These are phyloP conservation scores for Camponotus floridanus DNA, from an alignment of 1,140 invertebrate species.

Conservation along the genomic window DNA sequence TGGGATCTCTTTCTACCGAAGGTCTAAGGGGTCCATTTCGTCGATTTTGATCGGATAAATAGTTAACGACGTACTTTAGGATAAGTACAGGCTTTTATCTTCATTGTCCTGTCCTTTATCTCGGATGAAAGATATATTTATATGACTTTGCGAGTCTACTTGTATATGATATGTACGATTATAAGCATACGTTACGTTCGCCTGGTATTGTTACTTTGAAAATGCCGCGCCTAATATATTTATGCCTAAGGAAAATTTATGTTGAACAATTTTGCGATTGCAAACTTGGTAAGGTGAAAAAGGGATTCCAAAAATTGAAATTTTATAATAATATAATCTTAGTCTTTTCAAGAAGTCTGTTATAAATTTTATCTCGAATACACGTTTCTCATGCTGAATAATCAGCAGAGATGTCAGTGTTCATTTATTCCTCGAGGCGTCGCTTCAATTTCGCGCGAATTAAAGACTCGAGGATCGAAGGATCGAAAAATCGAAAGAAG, in stretches of 20 bases:
- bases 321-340: too few relatives aligned
- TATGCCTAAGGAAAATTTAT: too few relatives aligned
- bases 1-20: too few relatives aligned
- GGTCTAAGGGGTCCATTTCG: too few relatives aligned
- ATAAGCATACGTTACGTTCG: not conserved
- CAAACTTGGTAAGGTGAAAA: too few relatives aligned
- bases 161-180: not conserved
- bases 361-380: not conserved
- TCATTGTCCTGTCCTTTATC: not conserved
- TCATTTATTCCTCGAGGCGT: not conserved
- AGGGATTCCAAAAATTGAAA: too few relatives aligned
- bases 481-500: conserved; percentile 47
- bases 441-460: not conserved
- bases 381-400: not conserved
- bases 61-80: not conserved
- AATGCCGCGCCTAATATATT: too few relatives aligned
- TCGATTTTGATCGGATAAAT: not conserved
- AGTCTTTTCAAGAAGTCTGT: not conserved
- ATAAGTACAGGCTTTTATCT: not conserved
- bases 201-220: not conserved
- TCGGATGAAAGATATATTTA: not conserved
- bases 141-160: not conserved
- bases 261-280: too few relatives aligned
- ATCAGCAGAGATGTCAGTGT: not conserved
- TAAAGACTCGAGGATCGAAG: not conserved